Base-by-base conservation (phyloP, 2,113 vertebrate genomes). In the Mohoua ochrocephala region DNA sequence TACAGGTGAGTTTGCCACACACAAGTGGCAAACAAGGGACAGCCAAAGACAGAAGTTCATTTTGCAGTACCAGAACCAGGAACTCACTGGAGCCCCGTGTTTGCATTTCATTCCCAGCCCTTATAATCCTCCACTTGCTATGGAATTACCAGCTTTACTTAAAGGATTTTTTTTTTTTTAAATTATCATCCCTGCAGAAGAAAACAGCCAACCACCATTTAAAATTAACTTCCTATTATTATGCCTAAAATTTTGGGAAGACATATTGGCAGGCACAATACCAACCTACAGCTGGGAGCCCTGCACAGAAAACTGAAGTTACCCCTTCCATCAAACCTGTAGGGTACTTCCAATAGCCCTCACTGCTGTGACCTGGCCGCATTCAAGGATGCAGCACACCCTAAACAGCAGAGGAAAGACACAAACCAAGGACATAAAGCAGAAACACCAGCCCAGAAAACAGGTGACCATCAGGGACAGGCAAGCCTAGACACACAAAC, bases 41-140 rank as follows among this genome's bases (percentile, higher is more conserved):
- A 8, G 57, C 9, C 70, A 52, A 37, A 44, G 30, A 23, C 1
- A 2, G 9, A 7, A 0, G 7, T 4, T 45, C 17, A 5, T 18
- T 85, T 9, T 49, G 71, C 68, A 56, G 71, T 2, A 2, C 26
- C 13, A 7, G 44, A 76, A 63, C 5, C 52, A 13, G 26, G 54
- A 4, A 4, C 15, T 4, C 11, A 2, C 2, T 10, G 37, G 47
- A 76, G 53, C 15, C 41, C 33, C 13, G 59, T 0, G 0, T 20
- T 23, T 2, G 3, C 18, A 18, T 13, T 28, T 81, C 60, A 28
- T 17, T 27, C 30, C 52, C 61, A 68, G 74, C 6, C 22, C 16
- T 64, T 54, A 39, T 8, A 68, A 79, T 15, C 10, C 17, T 20
- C 18, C 6, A 24, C 18, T 52, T 68, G 35, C 18, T 82, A 42